Percentiles rank a stretch among this genome's conserved stretches.
phyloP scores from a whole-genome alignment of 2,113 vertebrate genomes.

The Nycticorax nycticorax region DNA sequence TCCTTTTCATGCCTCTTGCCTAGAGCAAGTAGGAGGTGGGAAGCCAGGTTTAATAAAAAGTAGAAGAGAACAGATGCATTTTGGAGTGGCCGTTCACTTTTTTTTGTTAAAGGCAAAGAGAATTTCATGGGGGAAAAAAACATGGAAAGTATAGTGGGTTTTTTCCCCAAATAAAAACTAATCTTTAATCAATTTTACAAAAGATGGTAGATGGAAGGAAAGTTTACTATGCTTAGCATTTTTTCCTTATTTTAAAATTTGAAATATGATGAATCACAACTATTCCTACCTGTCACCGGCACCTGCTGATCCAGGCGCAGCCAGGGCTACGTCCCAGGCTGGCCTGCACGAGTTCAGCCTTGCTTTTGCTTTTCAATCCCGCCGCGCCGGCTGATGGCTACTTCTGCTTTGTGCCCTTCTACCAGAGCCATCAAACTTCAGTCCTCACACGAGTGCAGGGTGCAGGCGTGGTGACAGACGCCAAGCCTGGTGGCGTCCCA shows the following conservation, averaged over 20 bases:
- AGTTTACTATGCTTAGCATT: background rate
- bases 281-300: background rate
- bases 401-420: background rate
- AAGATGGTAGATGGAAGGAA: background rate
- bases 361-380: background rate
- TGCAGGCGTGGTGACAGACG: background rate
- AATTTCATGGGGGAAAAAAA: background rate
- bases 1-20: background rate
- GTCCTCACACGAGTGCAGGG: rapidly evolving
- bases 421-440: background rate
- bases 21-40: background rate
- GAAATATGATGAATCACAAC: background rate
- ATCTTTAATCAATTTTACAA: background rate
- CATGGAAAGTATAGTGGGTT: rapidly evolving
- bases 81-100: background rate
- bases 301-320: background rate
- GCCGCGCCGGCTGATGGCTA: background rate
- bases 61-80: background rate
- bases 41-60: constrained; percentile 38
- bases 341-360: background rate
- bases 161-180: background rate
- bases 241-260: background rate
- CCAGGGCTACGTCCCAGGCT: background rate
- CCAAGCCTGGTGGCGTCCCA: background rate
- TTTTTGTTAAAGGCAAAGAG: background rate